phyloP scores from a whole-genome alignment of 2,888 invertebrate genomes.

The Lottia gigantea region DNA sequence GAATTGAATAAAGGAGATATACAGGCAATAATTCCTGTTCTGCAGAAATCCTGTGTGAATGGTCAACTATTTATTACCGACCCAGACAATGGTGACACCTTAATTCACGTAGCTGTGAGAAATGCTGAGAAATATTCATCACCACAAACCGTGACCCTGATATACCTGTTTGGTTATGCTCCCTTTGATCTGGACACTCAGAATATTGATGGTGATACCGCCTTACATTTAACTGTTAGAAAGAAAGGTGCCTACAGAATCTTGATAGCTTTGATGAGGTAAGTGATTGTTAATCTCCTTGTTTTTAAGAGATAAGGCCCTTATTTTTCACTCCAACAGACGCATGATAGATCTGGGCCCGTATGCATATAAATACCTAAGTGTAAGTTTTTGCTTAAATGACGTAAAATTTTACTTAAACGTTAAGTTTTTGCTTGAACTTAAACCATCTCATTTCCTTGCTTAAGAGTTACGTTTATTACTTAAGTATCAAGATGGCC shows the following conservation, averaged over 20 bases:
- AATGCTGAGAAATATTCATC: conserved; percentile 39
- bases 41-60: conserved; percentile 34
- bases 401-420: too few relatives aligned
- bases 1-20: conserved; percentile 3
- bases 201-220: conserved; percentile 52
- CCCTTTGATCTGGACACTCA: conserved; percentile 51
- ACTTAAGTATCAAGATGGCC: too few relatives aligned
- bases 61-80: conserved; percentile 45
- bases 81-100: conserved; percentile 42
- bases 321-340: too few relatives aligned
- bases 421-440: too few relatives aligned
- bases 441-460: too few relatives aligned
- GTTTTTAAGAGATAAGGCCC: too few relatives aligned
- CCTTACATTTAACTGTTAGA: conserved; percentile 51
- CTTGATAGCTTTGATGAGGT: conserved; percentile 57
- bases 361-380: too few relatives aligned
- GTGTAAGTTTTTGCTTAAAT: too few relatives aligned
- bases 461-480: too few relatives aligned
- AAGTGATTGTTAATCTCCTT: background rate
- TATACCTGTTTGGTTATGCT: conserved; percentile 55
- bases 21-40: conserved; percentile 28
- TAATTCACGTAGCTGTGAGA: conserved; percentile 50
- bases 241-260: conserved; percentile 46
- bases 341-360: too few relatives aligned
- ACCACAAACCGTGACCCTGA: conserved; percentile 43